A percentile compares a stretch with the other conserved stretches of the same genome.
phyloP scores from a whole-genome alignment of 37 sponge, comb jelly and placozoan genomes.

The Ianthella basta region DNA sequence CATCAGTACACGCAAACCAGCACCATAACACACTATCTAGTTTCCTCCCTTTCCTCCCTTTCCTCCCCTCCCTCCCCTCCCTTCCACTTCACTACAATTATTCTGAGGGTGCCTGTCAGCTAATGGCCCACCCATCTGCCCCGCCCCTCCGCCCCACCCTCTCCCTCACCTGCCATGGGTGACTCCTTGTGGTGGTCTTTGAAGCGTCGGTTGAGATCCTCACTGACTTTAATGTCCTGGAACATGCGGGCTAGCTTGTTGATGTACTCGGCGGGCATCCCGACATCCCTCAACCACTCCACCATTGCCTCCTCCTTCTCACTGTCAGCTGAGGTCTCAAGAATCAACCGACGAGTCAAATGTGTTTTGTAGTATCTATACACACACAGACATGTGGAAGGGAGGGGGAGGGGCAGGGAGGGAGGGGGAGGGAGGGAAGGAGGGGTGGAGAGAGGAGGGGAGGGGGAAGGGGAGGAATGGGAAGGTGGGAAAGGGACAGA shows the following conservation, averaged over 20 bases:
- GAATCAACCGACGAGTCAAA: conserved; percentile 82
- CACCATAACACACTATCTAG: too few species aligned
- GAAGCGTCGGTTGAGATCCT: conserved; percentile 86
- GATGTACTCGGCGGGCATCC: conserved; percentile 95
- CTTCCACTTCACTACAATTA: too few species aligned
- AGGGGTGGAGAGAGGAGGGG: background rate
- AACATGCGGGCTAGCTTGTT: conserved; percentile 96
- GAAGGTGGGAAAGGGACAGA: background rate
- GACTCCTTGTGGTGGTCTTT: conserved; percentile 69
- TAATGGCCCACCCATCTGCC: background rate
- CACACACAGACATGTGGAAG: too few species aligned
- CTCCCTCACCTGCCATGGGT: conserved; percentile 59
- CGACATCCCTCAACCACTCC: conserved; percentile 94
- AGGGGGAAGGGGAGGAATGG: background rate
- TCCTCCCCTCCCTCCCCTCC: too few species aligned
- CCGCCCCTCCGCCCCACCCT: background rate
- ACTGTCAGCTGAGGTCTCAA: conserved; percentile 90
- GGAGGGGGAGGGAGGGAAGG: background rate
- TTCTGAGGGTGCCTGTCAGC: background rate
- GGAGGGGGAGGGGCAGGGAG: background rate
- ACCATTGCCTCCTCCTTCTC: conserved; percentile 97
- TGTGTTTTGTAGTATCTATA: conserved; percentile 89
- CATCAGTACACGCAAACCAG: too few species aligned
- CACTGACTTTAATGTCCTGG: conserved; percentile 93
- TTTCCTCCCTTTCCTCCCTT: too few species aligned